phyloP scores from a whole-genome alignment of 1,140 invertebrate species.

The Penaeus japonicus region DNA sequence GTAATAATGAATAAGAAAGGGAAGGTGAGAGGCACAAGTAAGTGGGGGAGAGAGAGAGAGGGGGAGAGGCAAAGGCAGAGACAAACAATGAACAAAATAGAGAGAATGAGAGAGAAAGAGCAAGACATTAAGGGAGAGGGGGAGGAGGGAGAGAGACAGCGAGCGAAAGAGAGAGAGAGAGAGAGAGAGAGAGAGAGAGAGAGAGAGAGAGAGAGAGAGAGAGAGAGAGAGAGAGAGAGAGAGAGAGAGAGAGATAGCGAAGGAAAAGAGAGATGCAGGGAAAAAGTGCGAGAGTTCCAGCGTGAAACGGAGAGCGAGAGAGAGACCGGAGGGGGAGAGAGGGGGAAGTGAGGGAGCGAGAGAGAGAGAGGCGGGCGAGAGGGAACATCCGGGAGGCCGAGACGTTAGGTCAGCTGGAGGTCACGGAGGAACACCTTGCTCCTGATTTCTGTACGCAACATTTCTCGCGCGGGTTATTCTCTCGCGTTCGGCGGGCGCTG shows the following conservation, averaged over 20 bases:
- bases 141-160: background rate
- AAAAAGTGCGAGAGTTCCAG: background rate
- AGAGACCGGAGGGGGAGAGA: too few relatives aligned
- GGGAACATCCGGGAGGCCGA: background rate
- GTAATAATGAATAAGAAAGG: too few relatives aligned
- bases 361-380: background rate
- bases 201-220: background rate
- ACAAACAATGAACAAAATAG: background rate
- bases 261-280: background rate
- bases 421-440: too few relatives aligned
- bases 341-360: background rate
- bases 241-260: background rate
- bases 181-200: background rate
- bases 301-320: background rate
- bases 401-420: too few relatives aligned
- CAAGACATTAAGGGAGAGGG: background rate
- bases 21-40: background rate
- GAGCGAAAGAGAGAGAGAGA: background rate
- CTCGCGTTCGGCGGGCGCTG: too few relatives aligned
- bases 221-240: conserved; percentile 13
- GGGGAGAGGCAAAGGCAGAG: background rate
- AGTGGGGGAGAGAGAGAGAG: background rate
- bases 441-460: too few relatives aligned
- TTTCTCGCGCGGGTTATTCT: too few relatives aligned
- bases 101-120: background rate